Base-by-base conservation (phyloP, 1,140 invertebrate genomes). In the Oscheius sp. region DNA sequence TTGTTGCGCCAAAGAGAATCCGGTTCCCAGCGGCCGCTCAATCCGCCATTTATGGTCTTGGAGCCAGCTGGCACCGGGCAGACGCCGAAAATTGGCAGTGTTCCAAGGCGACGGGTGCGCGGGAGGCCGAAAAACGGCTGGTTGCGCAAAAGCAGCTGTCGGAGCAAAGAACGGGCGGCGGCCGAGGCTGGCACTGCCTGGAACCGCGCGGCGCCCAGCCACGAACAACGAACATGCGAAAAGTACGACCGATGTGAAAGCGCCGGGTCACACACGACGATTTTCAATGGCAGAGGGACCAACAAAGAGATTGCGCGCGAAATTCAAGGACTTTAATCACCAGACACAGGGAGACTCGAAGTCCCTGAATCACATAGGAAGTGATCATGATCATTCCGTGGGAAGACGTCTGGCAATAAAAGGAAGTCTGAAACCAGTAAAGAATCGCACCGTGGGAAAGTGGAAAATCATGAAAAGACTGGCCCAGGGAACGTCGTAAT, bases 121-220 rank as follows among this genome's bases (percentile, higher is more conserved):
- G 49, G 59, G 59, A 63, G 13, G 59, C 23, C 29, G 59, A 31
- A 38, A 31, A 65, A 68, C 15, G 7, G 49, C 7, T 23, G 7
- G 49, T 55, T 26, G 15, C 23, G 49, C 7, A 7, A 13, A 55
- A n/a, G n/a, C n/a, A n/a, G n/a, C n/a, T n/a, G n/a, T n/a, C n/a
- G n/a, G 49, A 15, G 7, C 49, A 55, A 55, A 55, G 49, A 55
- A 55, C 49, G 28, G 15, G 4, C 23, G 7, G 38, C 7, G 38
- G 38, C 7, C 49, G 49, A 7, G 49, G 49, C 49, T 55, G 49
- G 49, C 49, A 55, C 49, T 7, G 49, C 49, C 49, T 55, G 49
- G 49, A 23, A 55, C 49, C 49, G 49, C 7, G 49, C 28, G 23
- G 49, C 23, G 23, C 23, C 15, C 49, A 26, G 23, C 49, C 7